Conservation (phyloP, 2,888 invertebrate genomes). For the Drosophila meridiana region DNA sequence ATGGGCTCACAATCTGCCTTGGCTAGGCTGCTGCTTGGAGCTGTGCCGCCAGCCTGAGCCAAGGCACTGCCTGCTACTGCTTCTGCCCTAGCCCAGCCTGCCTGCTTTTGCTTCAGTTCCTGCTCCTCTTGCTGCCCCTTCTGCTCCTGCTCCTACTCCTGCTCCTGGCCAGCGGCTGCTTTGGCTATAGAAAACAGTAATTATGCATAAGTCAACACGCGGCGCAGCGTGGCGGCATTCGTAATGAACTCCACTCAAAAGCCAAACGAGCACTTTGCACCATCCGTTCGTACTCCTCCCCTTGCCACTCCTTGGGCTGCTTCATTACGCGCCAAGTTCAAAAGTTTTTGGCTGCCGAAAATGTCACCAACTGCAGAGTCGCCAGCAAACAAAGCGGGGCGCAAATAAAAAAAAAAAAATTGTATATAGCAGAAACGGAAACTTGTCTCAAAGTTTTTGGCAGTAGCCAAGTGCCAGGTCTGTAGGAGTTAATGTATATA, state of each 20-base stretch:
- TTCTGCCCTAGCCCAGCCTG: not conserved
- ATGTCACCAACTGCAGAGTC: constrained; percentile 74
- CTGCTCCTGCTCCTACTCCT: not conserved
- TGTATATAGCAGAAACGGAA: constrained; percentile 14
- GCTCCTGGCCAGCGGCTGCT: constrained; percentile 6
- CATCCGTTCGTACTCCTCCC: too few relatives aligned
- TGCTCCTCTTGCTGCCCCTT: not conserved
- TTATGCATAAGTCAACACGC: constrained; percentile 80
- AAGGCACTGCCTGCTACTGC: not conserved
- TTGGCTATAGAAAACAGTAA: constrained; percentile 69
- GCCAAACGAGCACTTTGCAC: constrained; percentile 72
- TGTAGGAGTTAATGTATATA: constrained; percentile 16
- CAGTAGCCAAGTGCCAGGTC: constrained; percentile 49
- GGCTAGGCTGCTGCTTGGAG: not conserved
- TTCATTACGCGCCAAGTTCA: constrained; percentile 68
- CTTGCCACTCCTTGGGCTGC: constrained; percentile 2
- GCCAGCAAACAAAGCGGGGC: constrained; percentile 36
- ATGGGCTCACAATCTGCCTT: not conserved
- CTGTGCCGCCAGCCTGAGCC: not conserved
- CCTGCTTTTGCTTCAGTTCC: not conserved
- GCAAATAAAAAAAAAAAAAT: not conserved
- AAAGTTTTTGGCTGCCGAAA: constrained; percentile 78
- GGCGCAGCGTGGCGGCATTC: constrained; percentile 73
- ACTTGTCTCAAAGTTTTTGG: constrained; percentile 61
- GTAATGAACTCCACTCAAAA: constrained; percentile 79